Conservation (phyloP, 2,888 invertebrate genomes). For the Hofmannophila pseudospretella region DNA sequence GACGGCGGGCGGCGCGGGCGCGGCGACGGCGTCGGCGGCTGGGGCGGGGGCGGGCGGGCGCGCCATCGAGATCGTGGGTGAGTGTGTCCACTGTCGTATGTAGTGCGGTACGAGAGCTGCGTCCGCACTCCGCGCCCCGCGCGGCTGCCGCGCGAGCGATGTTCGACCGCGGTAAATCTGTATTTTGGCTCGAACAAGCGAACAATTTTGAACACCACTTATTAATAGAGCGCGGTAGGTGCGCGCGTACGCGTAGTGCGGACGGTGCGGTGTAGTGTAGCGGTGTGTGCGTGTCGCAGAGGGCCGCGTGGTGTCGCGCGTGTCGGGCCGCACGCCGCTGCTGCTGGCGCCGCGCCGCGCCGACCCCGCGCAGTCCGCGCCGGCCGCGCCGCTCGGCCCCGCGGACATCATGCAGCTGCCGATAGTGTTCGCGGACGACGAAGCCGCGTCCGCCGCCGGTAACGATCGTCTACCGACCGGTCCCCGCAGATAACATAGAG, state of each 20-base stretch:
- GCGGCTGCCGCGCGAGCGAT: too few relatives aligned
- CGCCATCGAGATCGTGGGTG: conserved; percentile 30
- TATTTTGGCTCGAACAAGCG: too few relatives aligned
- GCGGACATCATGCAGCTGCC: conserved; percentile 79
- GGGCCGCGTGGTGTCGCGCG: conserved; percentile 44
- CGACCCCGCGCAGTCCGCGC: conserved; percentile 17
- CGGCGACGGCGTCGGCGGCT: conserved; percentile 8
- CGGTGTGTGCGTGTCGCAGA: conserved; percentile 20
- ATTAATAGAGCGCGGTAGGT: too few relatives aligned
- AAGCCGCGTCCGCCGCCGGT: conserved; percentile 14
- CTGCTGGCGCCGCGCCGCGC: conserved; percentile 34
- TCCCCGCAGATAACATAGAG: too few relatives aligned
- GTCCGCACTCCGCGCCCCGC: too few relatives aligned
- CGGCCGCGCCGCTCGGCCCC: conserved; percentile 21
- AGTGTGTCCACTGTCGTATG: conserved; percentile 16
- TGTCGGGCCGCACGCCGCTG: conserved; percentile 38
- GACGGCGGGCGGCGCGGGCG: conserved; percentile 14
- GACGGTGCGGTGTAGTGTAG: too few relatives aligned
- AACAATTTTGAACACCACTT: too few relatives aligned
- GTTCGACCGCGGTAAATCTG: too few relatives aligned
- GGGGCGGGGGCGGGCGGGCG: conserved; percentile 16
- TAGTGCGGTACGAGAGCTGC: too few relatives aligned
- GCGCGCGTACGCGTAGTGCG: too few relatives aligned
- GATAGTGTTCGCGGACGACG: conserved; percentile 80
- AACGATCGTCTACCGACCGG: too few relatives aligned